A percentile compares a stretch with the other conserved stretches of the same genome.
These are phyloP conservation scores for Seira sanloemensis DNA, from an alignment of 2,888 invertebrate genomes.

Conservation along the genomic window DNA sequence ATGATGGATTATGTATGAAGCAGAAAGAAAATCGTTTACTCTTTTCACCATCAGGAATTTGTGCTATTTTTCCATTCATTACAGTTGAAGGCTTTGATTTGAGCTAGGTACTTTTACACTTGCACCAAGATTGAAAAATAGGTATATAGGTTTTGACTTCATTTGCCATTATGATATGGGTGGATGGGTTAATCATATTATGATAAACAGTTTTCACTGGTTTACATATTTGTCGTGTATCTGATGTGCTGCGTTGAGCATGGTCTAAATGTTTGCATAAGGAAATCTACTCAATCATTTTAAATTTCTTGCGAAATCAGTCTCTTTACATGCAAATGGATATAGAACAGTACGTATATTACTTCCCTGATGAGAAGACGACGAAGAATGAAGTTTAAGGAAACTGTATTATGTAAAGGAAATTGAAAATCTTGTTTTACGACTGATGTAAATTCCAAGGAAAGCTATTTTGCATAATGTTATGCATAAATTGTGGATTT, in stretches of 20 bases:
- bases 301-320: neutral
- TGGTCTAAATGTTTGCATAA: neutral
- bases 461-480: conserved; percentile 13
- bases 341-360: too few species aligned
- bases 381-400: too few species aligned
- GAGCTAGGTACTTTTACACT: neutral
- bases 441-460: neutral
- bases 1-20: neutral
- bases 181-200: conserved; percentile 44
- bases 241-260: neutral
- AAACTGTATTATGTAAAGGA: conserved; percentile 3
- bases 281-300: conserved; percentile 27
- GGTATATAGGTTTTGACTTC: neutral
- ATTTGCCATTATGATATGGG: neutral
- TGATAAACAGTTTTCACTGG: conserved; percentile 45
- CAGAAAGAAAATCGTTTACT: neutral
- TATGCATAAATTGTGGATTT: too few species aligned
- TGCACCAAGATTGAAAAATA: neutral
- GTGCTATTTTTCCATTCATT: neutral
- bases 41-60: neutral
- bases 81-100: too few species aligned
- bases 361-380: too few species aligned
- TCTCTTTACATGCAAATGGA: neutral
- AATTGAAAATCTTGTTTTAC: conserved; percentile 28
- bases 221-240: conserved; percentile 11